A percentile compares a stretch with the other conserved stretches of the same genome.
Conservation (phyloP, 2,888 invertebrate genomes). For the Epistrophe eligans region DNA sequence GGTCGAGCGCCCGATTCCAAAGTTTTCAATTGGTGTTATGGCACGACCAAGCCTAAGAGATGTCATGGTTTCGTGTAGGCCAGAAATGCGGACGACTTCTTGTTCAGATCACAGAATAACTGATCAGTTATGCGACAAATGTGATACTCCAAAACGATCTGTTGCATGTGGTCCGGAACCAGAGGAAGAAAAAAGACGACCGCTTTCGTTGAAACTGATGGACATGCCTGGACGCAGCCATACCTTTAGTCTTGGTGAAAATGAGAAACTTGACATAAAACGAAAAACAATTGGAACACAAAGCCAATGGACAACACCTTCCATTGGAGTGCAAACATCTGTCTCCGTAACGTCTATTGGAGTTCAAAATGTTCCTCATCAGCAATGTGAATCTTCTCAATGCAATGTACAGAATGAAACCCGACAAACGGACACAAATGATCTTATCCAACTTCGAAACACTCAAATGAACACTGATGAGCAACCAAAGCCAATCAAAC, state of each 20-base stretch:
- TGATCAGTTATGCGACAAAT: conserved; percentile 85
- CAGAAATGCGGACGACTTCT: conserved; percentile 85
- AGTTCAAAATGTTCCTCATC: conserved; percentile 78
- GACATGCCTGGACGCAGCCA: conserved; percentile 85
- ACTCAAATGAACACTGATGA: conserved; percentile 80
- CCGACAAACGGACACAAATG: conserved; percentile 84
- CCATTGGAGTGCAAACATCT: conserved; percentile 80
- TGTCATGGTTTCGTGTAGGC: conserved; percentile 80
- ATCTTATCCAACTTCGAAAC: conserved; percentile 79
- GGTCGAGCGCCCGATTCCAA: conserved; percentile 78
- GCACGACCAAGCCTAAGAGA: conserved; percentile 81
- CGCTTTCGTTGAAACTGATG: conserved; percentile 83
- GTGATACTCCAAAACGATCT: conserved; percentile 84
- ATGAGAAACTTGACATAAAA: conserved; percentile 84
- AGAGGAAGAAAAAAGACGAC: conserved; percentile 75
- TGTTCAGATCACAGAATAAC: conserved; percentile 85
- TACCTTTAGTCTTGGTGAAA: conserved; percentile 86
- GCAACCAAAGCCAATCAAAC: conserved; percentile 76
- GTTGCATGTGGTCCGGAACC: conserved; percentile 86
- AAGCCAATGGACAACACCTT: conserved; percentile 76
- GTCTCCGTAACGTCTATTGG: conserved; percentile 77
- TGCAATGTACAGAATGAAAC: conserved; percentile 77
- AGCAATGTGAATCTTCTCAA: conserved; percentile 79
- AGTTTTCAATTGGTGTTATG: conserved; percentile 79
- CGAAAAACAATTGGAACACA: conserved; percentile 81